Evolutionary conservation across 64 coral and sea anemone species (phyloP), one percentile per base, ranked within the genome.

Genomic region (Platygyra sinensis): DNA sequence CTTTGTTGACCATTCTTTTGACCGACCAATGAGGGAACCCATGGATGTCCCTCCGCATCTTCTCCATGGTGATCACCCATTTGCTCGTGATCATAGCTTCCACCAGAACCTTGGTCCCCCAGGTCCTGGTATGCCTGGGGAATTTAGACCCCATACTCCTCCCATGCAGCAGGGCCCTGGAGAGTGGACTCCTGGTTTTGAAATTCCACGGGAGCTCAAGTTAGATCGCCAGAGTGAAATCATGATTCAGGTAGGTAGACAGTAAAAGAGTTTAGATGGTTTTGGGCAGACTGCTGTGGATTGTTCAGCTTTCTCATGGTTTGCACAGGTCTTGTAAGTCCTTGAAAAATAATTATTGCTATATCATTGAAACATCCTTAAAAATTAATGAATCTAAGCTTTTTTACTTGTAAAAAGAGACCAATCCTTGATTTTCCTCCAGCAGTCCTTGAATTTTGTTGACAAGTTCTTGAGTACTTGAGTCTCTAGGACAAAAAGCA

Each of bases 141-240:
- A 62, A 52, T 69, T 67, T 57, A 91, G 78, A 31, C 60, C 72
- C 19, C 76, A 29, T 62, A 59, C 27, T 32, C 78, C 88, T 19
- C 62, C 76, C 20, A 49, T 59, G 38, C 62, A 82, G 4, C 62
- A 30, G 12, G 27, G 60, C 11, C 88, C 39, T n/a, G 65, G 77
- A 54, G 33, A 83, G 30, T 93, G 83, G 83, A 36, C 73, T 71
- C 79, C 78, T 73, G 80, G 36, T 55, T 88, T 96, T 89, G 94
- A 92, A 86, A 96, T 96, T 72, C 94, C 94, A 11, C 79, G 88
- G 18, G 94, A 96, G 69, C 94, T 96, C 24, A 89, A 83, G 29
- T 72, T 96, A 67, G 94, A 80, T 90, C 90, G 65, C 67, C 67
- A 96, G 64, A 71, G 75, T 73, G 90, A 96, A 55, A 96, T 96